Evolutionary conservation across 2,888 invertebrate genomes (phyloP).

Genomic region (Ecdyonurus torrentis): DNA sequence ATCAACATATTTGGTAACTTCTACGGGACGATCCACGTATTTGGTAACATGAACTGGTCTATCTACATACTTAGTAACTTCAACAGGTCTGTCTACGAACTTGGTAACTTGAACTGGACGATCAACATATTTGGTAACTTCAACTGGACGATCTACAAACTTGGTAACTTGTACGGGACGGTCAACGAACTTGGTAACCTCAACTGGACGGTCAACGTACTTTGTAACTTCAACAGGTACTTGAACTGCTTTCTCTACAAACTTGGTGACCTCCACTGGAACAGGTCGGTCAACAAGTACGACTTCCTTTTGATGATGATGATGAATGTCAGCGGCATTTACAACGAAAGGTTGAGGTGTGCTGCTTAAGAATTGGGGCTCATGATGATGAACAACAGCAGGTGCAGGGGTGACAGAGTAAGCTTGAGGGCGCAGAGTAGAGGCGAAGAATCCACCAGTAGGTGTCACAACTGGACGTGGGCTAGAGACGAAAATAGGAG

Average conservation of each 20-base stretch:
- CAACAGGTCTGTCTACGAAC: slow-evolving; percentile 22
- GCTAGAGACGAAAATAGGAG: background rate
- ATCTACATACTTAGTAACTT: slow-evolving; percentile 29
- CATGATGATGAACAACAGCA: background rate
- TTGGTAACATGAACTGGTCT: slow-evolving; percentile 32
- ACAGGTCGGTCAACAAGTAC: slow-evolving; percentile 11
- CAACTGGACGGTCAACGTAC: slow-evolving; percentile 18
- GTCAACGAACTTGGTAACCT: slow-evolving; percentile 21
- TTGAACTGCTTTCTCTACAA: slow-evolving; percentile 34
- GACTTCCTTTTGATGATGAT: slow-evolving; percentile 9
- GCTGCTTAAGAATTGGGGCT: background rate
- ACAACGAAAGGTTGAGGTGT: slow-evolving; percentile 8
- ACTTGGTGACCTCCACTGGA: slow-evolving; percentile 29
- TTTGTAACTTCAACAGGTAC: slow-evolving; percentile 23
- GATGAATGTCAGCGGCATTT: slow-evolving; percentile 3
- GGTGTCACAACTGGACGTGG: slow-evolving; percentile 6
- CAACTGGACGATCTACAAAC: slow-evolving; percentile 29
- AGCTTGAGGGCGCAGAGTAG: slow-evolving; percentile 5
- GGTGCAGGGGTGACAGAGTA: slow-evolving; percentile 5
- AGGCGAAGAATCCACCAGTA: background rate
- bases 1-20: slow-evolving; percentile 13
- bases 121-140: slow-evolving; percentile 29
- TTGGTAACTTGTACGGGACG: slow-evolving; percentile 32
- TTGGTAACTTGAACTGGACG: slow-evolving; percentile 25
- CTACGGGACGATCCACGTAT: slow-evolving; percentile 29